These are phyloP conservation scores for Trichonephila inaurata DNA, from an alignment of 1,140 invertebrate species.

Conservation along the genomic window DNA sequence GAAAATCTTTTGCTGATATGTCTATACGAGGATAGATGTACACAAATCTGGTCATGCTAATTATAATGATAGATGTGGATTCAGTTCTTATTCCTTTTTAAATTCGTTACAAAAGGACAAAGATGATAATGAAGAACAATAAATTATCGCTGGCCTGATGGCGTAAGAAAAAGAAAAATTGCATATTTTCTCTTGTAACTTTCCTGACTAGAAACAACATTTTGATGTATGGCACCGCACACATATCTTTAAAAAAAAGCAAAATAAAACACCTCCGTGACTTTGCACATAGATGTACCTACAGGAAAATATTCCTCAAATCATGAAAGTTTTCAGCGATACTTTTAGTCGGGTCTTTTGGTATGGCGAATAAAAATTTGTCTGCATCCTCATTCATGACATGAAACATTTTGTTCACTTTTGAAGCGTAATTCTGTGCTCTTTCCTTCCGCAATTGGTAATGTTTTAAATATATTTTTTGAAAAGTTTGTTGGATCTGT, in stretches of 20 bases:
- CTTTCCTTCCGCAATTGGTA: too few relatives aligned
- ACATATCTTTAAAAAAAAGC: too few relatives aligned
- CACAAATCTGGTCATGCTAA: constrained; percentile 23
- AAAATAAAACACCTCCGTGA: too few relatives aligned
- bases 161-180: constrained; percentile 12
- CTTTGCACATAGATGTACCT: constrained; percentile 21
- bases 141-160: constrained; percentile 15
- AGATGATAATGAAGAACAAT: constrained; percentile 14
- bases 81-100: constrained; percentile 44
- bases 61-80: constrained; percentile 10
- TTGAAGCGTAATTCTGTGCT: neutral
- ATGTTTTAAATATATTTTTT: too few relatives aligned
- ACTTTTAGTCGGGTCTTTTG: constrained; percentile 65
- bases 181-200: constrained; percentile 51
- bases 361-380: neutral
- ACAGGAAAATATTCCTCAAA: constrained; percentile 55
- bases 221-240: constrained; percentile 38
- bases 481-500: neutral
- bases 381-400: neutral
- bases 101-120: constrained; percentile 30
- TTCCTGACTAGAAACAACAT: constrained; percentile 12
- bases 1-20: too few relatives aligned
- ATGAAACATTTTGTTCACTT: constrained; percentile 17
- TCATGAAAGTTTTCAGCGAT: constrained; percentile 44
- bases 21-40: neutral